A percentile compares a stretch with the other conserved stretches of the same genome.
Evolutionary conservation across 2,797 vertebrate genomes (phyloP).

Genomic region (Carduelis carduelis): DNA sequence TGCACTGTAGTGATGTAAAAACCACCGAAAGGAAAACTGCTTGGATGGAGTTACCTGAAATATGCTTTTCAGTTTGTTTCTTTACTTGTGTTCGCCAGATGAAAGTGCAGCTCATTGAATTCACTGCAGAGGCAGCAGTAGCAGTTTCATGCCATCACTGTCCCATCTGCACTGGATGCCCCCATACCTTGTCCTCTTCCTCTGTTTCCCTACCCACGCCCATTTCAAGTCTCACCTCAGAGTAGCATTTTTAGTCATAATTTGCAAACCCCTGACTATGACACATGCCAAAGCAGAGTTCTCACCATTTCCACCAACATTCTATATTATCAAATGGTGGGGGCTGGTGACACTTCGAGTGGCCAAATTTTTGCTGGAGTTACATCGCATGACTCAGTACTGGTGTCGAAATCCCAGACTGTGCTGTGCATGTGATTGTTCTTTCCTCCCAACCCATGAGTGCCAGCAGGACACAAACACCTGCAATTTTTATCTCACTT

Average conservation of each 20-base stretch:
- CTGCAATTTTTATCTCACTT: neutral
- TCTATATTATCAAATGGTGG: neutral
- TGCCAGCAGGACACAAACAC: fast-evolving
- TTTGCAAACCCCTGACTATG: neutral
- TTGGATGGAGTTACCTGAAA: neutral
- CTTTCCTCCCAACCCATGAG: neutral
- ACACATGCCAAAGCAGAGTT: neutral
- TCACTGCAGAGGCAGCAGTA: neutral
- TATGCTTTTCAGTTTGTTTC: neutral
- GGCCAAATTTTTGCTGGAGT: neutral
- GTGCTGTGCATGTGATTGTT: neutral
- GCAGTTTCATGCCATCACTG: neutral
- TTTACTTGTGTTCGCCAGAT: neutral
- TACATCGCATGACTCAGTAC: neutral
- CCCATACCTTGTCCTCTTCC: neutral
- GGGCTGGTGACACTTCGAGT: neutral
- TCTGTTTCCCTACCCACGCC: neutral
- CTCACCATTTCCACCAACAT: neutral
- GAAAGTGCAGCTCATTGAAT: neutral
- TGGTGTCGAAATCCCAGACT: neutral
- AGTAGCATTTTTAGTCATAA: neutral
- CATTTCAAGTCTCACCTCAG: neutral
- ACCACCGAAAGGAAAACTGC: neutral
- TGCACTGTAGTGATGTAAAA: neutral
- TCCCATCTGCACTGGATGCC: neutral